These are phyloP conservation scores for Hybos culiciformis DNA, from an alignment of 2,888 invertebrate genomes.

Conservation along the genomic window DNA sequence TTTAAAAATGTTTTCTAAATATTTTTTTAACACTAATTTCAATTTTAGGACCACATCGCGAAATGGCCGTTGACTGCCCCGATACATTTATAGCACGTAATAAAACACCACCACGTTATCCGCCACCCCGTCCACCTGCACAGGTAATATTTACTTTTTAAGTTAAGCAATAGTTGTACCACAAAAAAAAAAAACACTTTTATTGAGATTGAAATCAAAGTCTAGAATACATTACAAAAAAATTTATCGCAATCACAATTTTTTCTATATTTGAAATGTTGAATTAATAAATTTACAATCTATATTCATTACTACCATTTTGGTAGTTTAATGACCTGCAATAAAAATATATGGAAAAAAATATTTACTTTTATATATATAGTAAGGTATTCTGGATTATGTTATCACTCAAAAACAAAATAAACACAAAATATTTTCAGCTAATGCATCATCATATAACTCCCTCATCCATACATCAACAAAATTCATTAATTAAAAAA, in stretches of 20 bases:
- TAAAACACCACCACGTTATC: conserved; percentile 85
- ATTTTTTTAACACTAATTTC: background rate
- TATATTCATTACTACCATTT: no score
- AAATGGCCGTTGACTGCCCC: conserved; percentile 98
- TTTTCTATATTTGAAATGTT: conserved; percentile 14
- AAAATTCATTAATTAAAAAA: no score
- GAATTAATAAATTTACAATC: no score
- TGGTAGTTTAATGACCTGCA: no score
- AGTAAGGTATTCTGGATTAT: no score
- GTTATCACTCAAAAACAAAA: background rate
- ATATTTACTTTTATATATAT: no score
- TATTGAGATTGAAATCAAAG: no score
- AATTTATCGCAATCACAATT: conserved; percentile 14
- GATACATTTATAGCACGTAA: conserved; percentile 82
- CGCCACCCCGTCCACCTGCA: conserved; percentile 56
- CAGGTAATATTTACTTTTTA: no score
- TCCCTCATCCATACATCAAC: conserved; percentile 7
- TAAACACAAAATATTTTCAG: conserved; percentile 7
- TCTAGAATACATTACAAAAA: no score
- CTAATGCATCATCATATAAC: conserved; percentile 7
- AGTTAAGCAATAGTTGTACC: no score
- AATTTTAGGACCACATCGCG: conserved; percentile 73
- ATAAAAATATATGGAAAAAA: no score
- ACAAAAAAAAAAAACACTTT: no score
- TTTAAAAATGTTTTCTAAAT: background rate